Evolutionary conservation across 2,888 invertebrate species (phyloP).

Genomic region (Calameuta pallipes): DNA sequence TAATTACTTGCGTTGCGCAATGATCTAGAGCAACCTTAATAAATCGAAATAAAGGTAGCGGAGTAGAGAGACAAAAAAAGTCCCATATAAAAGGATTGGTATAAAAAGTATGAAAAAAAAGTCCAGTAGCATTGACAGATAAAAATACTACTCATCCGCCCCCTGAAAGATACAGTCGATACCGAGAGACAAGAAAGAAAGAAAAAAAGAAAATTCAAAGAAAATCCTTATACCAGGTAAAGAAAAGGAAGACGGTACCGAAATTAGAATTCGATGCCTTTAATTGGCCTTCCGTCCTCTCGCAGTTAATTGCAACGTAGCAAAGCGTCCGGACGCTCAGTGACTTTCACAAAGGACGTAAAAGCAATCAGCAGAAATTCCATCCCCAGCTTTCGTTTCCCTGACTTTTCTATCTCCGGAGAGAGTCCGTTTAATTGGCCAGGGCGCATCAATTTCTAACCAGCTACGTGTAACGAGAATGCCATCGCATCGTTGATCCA

Average conservation of each 20-base stretch:
- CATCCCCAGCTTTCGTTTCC: constrained; percentile 23
- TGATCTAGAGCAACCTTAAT: neutral
- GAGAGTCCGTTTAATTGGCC: constrained; percentile 33
- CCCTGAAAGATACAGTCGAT: neutral
- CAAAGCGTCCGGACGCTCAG: neutral
- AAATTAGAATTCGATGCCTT: constrained; percentile 3
- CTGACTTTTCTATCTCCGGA: neutral
- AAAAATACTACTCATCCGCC: neutral
- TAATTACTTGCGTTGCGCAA: neutral
- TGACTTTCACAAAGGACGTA: neutral
- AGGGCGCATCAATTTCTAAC: constrained; percentile 30
- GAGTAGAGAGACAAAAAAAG: neutral
- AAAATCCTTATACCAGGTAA: neutral
- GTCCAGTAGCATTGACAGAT: neutral
- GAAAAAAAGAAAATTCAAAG: neutral
- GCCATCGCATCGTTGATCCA: constrained; percentile 5
- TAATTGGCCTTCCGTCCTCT: constrained; percentile 1
- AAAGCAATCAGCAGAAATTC: constrained; percentile 31
- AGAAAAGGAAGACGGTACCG: neutral
- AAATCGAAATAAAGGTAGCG: neutral
- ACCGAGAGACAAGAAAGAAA: neutral
- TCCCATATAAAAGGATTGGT: neutral
- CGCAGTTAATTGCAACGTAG: neutral
- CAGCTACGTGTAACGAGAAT: constrained; percentile 31
- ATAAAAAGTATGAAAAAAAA: neutral